Evolutionary conservation across 2,113 vertebrate genomes (phyloP), one percentile per base, ranked within the genome.

Genomic region (Menidia beryllina): DNA sequence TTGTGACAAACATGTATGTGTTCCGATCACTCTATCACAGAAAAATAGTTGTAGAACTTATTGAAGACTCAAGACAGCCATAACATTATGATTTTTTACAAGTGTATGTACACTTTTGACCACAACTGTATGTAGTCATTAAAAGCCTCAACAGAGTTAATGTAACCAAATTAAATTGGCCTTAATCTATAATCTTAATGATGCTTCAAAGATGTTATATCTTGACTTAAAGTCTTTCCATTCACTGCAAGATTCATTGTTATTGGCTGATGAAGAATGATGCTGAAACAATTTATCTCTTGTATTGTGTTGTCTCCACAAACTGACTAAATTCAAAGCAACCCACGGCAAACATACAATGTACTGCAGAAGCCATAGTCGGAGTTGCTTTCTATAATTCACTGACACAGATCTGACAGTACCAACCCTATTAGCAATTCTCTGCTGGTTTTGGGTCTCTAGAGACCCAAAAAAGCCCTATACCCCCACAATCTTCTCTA

Each of bases 351-450:
- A 9, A 63, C 19, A 45, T 4, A 2, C 23, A 20, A 50, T 39
- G 24, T 57, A 52, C 55, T 4, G 0, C 59, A n/a, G 45, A 60
- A 68, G 54, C 77, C 25, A 50, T 36, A 52, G 75, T 68, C 66
- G 68, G 53, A 59, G 36, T 51, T 21, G 50, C 67, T 50, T 74
- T 59, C 64, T 47, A 43, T 72, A 80, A 76, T 73, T 88, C 78
- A 75, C 52, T 70, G 75, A 81, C 41, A 64, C 54, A 4, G 60
- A 81, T 73, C 84, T 63, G 34, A 81, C 76, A 78, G 56, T 71
- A 80, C 62, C 79, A 25, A 36, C 69, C 74, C 75, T 62, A 86
- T 83, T 83, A 89, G 80, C 83, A 81, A 79, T 75, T 83, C 77
- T 79, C 87, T 67, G 14, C 77, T 65, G 85, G 85, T 77, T 82